A percentile compares a stretch with the other conserved stretches of the same genome.
Evolutionary conservation across 2,797 vertebrate genomes (phyloP).

Genomic region (Chiroxiphia lanceolata): DNA sequence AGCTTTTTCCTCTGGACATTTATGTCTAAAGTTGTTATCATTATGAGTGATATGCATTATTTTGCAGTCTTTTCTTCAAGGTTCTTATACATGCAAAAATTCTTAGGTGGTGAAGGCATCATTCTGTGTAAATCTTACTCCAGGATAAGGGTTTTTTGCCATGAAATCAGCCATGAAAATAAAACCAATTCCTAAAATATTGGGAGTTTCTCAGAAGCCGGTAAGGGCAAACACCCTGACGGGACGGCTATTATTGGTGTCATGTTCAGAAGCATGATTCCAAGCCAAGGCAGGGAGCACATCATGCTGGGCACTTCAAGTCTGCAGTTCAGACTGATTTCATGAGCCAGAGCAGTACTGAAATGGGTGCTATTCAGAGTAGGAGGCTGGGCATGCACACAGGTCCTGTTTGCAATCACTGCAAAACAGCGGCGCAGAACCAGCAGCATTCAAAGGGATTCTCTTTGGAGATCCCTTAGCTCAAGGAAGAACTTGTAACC

Average conservation of each 20-base stretch:
- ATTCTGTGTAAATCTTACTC: not conserved
- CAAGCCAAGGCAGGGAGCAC: not conserved
- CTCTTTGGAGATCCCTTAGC: not conserved
- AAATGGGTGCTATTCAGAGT: accelerated
- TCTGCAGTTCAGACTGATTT: not conserved
- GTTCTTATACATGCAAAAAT: not conserved
- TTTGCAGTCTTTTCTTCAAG: not conserved
- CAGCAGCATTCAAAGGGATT: not conserved
- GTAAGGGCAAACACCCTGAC: accelerated
- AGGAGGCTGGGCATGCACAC: not conserved
- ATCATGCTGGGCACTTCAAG: not conserved
- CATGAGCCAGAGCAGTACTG: not conserved
- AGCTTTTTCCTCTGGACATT: not conserved
- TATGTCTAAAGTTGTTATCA: not conserved
- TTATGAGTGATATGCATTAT: not conserved
- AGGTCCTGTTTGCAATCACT: not conserved
- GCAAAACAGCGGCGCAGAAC: not conserved
- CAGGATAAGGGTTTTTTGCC: not conserved
- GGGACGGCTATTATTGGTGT: not conserved
- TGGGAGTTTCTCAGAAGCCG: not conserved
- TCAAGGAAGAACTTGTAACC: not conserved
- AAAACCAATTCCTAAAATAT: not conserved
- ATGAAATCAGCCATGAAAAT: not conserved
- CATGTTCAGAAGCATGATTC: accelerated
- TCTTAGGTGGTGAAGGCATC: not conserved